phyloP scores from a whole-genome alignment of 2,797 vertebrate genomes.

The Anguilla anguilla region DNA sequence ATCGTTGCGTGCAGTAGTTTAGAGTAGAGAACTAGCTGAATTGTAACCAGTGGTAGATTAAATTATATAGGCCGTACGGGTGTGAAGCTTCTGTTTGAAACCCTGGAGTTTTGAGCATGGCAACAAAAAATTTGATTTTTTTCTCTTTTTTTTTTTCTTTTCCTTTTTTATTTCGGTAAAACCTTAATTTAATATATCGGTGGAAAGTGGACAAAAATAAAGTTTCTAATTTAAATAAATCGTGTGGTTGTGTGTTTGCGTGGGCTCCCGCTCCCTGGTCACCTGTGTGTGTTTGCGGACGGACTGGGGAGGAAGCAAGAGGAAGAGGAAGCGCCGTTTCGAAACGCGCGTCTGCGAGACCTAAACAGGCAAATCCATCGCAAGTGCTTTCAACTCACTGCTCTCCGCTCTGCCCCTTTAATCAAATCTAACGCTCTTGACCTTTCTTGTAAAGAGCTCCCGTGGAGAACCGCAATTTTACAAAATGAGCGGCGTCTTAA shows the following conservation, averaged over 20 bases:
- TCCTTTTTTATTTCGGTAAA: constrained; percentile 43
- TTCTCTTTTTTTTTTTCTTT: constrained; percentile 47
- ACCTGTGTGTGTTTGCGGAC: background rate
- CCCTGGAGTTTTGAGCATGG: constrained; percentile 37
- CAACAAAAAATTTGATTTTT: constrained; percentile 45
- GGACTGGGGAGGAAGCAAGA: background rate
- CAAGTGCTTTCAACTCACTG: background rate
- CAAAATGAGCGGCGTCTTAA: background rate
- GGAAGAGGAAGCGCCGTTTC: background rate
- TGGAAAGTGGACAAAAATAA: constrained; percentile 39
- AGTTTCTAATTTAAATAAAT: constrained; percentile 64
- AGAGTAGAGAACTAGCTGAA: constrained; percentile 24
- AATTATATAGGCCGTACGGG: constrained; percentile 41
- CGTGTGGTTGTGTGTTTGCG: constrained; percentile 23
- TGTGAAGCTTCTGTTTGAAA: constrained; percentile 55
- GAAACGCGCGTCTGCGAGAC: background rate
- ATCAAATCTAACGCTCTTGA: background rate
- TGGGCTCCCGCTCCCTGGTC: background rate
- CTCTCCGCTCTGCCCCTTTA: background rate
- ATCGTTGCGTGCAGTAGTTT: constrained; percentile 48
- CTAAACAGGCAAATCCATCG: background rate
- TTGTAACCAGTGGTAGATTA: constrained; percentile 26
- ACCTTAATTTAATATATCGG: constrained; percentile 54
- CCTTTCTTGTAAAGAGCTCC: constrained; percentile 10
- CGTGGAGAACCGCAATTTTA: background rate